Conservation (phyloP, 2,888 invertebrate species). For the Tortricodes alternella region DNA sequence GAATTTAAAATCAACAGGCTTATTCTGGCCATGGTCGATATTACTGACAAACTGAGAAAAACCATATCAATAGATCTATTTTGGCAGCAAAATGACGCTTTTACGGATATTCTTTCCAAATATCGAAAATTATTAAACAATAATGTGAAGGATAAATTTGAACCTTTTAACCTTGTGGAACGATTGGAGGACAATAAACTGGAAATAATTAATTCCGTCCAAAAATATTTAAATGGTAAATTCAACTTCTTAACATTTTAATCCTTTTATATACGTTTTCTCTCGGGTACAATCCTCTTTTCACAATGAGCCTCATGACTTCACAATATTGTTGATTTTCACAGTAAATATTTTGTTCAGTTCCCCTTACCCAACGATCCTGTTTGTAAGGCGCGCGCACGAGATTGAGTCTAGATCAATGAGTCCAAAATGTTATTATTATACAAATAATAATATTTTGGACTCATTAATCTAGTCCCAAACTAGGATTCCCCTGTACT, state of each 20-base stretch:
- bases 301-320: too few relatives aligned
- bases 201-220: slow-evolving; percentile 72
- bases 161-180: slow-evolving; percentile 40
- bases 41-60: slow-evolving; percentile 74
- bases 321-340: too few relatives aligned
- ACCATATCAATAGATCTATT: slow-evolving; percentile 74
- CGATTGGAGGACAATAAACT: slow-evolving; percentile 54
- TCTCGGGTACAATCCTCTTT: too few relatives aligned
- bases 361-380: too few relatives aligned
- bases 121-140: slow-evolving; percentile 69
- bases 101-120: slow-evolving; percentile 78
- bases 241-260: slow-evolving; percentile 33
- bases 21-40: slow-evolving; percentile 55
- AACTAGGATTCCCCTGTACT: too few relatives aligned
- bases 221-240: slow-evolving; percentile 36
- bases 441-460: too few relatives aligned
- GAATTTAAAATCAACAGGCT: slow-evolving; percentile 70
- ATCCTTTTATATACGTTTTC: slow-evolving; percentile 34
- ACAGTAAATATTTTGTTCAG: too few relatives aligned
- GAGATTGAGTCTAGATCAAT: too few relatives aligned
- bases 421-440: too few relatives aligned
- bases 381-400: too few relatives aligned
- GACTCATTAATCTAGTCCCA: too few relatives aligned
- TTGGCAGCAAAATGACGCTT: slow-evolving; percentile 77
- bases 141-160: slow-evolving; percentile 45